These are phyloP conservation scores for Deilephila elpenor DNA, from an alignment of 2,888 invertebrate genomes.

Conservation along the genomic window DNA sequence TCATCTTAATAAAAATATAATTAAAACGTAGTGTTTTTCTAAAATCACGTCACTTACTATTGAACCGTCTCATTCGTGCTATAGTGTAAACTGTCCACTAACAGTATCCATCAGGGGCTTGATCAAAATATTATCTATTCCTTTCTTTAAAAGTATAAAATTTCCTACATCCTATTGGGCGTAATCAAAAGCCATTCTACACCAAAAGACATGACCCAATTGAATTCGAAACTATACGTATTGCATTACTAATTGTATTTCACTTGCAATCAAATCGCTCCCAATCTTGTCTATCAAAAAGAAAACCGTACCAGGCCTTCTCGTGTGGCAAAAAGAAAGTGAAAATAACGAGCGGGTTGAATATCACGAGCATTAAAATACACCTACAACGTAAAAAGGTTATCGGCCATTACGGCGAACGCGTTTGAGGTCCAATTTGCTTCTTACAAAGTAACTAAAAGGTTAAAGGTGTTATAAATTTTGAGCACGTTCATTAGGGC, in stretches of 20 bases:
- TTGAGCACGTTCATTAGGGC: constrained; percentile 80
- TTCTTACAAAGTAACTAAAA: constrained; percentile 71
- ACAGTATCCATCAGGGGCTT: no score
- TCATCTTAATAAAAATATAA: no score
- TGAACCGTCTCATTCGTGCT: no score
- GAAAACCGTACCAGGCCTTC: not conserved
- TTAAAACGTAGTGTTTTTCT: no score
- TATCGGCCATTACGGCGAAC: constrained; percentile 53
- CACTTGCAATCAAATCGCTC: not conserved
- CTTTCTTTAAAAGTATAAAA: no score
- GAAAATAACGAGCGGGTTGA: constrained; percentile 9
- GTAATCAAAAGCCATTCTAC: no score
- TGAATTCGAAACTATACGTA: no score
- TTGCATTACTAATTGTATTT: not conserved
- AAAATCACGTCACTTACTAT: no score
- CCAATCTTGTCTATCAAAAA: not conserved
- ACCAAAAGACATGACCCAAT: no score
- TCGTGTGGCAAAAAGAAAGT: not conserved
- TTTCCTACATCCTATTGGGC: no score
- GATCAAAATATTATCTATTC: no score
- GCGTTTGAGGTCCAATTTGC: constrained; percentile 64
- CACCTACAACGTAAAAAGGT: constrained; percentile 38
- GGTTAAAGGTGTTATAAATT: constrained; percentile 80
- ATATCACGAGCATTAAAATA: constrained; percentile 14
- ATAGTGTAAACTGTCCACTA: no score